Base-by-base conservation (phyloP, 2,113 vertebrate species). In the Haliaeetus leucogaster region DNA sequence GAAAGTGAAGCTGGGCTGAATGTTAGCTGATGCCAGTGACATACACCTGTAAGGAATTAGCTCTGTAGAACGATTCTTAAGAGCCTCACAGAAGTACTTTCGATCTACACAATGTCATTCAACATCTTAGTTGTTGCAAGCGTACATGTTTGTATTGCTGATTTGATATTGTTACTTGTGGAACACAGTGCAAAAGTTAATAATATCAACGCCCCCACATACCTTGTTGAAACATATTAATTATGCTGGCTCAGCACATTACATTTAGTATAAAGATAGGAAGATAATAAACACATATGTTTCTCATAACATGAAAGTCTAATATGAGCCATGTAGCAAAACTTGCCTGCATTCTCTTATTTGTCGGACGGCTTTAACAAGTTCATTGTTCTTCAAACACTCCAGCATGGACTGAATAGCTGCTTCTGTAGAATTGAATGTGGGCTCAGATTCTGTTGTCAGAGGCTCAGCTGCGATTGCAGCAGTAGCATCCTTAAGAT, bases 361-460 rank as follows among this genome's bases (percentile, higher is more conserved):
- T 97, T 99, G 99, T 82, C 98, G 98, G 89, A 99, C 96, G 0
- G 99, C 99, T 97, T 98, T 99, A 96, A 98, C 98, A 72, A 99
- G 99, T 94, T 99, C 99, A 2, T 99, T 99, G 98, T 98, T 99
- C 96, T 98, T 99, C 97, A 99, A 96, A 95, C 99, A 99, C 97
- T 99, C 99, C 92, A 99, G 98, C 97, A 99, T 98, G 91, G 99
- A 99, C 97, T 99, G 99, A 93, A 99, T 99, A 27, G 99, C 99
- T 16, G 98, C 98, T 98, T 99, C 99, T 0, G 99, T 99, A 38
- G 99, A 99, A 50, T 97, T 98, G 97, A 99, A 99, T 16, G 97
- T 97, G 26, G 98, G 98, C 96, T 99, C 98, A 27, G 98, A 94
- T 62, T 99, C 99, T 20, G 95, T 79, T 26, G 91, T 98, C 13